Evolutionary conservation across 92 coral and sea anemone genomes (phyloP).

Genomic region (Ricordea florida): DNA sequence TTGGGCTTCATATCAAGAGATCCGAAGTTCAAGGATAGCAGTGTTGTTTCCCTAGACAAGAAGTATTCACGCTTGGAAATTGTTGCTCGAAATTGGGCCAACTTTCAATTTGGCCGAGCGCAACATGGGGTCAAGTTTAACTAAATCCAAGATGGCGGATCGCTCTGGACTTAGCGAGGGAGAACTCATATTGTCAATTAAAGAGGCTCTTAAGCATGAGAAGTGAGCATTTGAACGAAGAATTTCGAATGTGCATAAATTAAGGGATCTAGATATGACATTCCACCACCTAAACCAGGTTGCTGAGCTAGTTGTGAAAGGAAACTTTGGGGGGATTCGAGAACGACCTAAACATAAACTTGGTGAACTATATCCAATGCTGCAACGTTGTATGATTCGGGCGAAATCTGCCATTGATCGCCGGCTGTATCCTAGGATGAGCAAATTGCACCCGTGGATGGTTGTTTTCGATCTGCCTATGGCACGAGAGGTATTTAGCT

Average conservation of each 20-base stretch:
- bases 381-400: conserved; percentile 31
- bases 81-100: conserved; percentile 31
- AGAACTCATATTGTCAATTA: background rate
- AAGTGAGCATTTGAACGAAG: background rate
- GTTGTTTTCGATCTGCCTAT: conserved; percentile 38
- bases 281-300: background rate
- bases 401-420: conserved; percentile 32
- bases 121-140: conserved; percentile 16
- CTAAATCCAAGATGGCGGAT: conserved; percentile 37
- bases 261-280: background rate
- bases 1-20: background rate
- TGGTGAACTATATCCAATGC: conserved; percentile 34
- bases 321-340: conserved; percentile 26
- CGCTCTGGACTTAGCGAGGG: background rate
- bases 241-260: background rate
- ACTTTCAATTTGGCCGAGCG: conserved; percentile 27
- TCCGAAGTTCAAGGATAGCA: too few species aligned
- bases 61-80: too few species aligned
- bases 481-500: conserved; percentile 51
- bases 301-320: background rate
- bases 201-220: background rate
- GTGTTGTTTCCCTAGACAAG: too few species aligned
- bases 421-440: conserved; percentile 32
- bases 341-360: conserved; percentile 33
- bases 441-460: conserved; percentile 53